Evolutionary conservation across 2,888 invertebrate species (phyloP), one percentile per base, ranked within the genome.

Genomic region (Geophilus truncorum): DNA sequence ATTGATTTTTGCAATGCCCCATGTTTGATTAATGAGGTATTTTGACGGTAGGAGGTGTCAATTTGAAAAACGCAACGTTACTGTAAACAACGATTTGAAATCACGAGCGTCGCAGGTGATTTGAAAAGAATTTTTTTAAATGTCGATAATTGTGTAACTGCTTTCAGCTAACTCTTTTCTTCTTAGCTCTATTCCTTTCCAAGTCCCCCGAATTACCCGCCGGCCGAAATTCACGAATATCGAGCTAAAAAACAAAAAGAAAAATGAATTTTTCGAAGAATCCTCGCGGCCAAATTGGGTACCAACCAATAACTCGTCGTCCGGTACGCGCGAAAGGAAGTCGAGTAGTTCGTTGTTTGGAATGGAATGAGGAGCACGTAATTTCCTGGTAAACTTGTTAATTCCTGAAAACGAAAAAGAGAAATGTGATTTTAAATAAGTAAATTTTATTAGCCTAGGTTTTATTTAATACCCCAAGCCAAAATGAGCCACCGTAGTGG

Each of bases 321-420:
- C 95, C 36, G 98, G 98, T 80, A 98, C 94, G 84, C 98, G 90
- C 0, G 97, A 97, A 82, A 98, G 88, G 85, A 97, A 92, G 89
- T 99, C 98, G 83, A 98, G 88, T 9, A 98, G 89, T 90, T 98
- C 98, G 89, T 98, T 99, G 88, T 98, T 99, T 10, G 96, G 95
- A 88, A 98, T 94, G 45, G 95, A 93, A 87, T 98, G 94, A 6
- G 98, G 98, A 83, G 96, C 90, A 80, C 98, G 88, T 82, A 98
- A 91, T 88, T 97, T 94, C 85, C 97, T 92, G 30, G 96, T 93
- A 88, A 98, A 99, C 88, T 98, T 99, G 88, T 97, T 96, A 81
- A 96, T 85, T 86, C 89, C 88, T 88, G 83, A 77, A 85, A 84
- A 18, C 10, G 62, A 25, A 78, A 15, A 57, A n/a, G 30, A 30